Evolutionary conservation across 2,113 vertebrate species (phyloP), one percentile per base, ranked within the genome.

Genomic region (Pachyramphus minor): DNA sequence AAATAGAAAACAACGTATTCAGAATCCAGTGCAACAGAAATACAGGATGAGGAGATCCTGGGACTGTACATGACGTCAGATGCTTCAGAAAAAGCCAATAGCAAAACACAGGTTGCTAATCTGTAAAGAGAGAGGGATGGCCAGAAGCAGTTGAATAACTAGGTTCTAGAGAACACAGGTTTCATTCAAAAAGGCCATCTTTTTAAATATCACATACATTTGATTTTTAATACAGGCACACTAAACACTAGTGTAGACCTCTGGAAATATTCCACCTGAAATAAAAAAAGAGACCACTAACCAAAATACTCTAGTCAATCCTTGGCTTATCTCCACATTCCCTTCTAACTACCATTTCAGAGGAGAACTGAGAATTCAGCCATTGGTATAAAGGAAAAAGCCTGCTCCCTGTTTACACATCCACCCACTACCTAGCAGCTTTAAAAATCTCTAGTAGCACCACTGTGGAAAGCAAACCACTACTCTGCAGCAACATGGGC

Each of bases 11-110:
- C 11, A n/a, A 80, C 27, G 58, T 17, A 67, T 6, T 66, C 27
- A 21, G 9, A 81, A 74, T 18, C 18, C 28, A 69, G 2, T 12
- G 42, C 42, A 39, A 64, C 25, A 76, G 74, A 64, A 96, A 41
- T 3, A 66, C 14, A 76, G 37, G 10, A n/a, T 27, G 28, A 89
- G n/a, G 52, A 62, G 44, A 72, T 33, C 18, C 30, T 56, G 37
- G 17, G 42, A 67, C 63, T 30, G 33, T 1, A n/a, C 0, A 0
- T 41, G 30, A 68, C 72, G 15, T 39, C 41, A 66, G 19, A 14
- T 10, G 33, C 42, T 67, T 69, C 39, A 76, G 39, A 24, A 44
- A 73, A 80, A 69, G 50, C 12, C 63, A 64, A 85, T 52, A 47
- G 53, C 35, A 60, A 90, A 92, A 63, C 58, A 74, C 24, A n/a